Evolutionary conservation across 2,888 invertebrate genomes (phyloP).

Genomic region (Labia minor): DNA sequence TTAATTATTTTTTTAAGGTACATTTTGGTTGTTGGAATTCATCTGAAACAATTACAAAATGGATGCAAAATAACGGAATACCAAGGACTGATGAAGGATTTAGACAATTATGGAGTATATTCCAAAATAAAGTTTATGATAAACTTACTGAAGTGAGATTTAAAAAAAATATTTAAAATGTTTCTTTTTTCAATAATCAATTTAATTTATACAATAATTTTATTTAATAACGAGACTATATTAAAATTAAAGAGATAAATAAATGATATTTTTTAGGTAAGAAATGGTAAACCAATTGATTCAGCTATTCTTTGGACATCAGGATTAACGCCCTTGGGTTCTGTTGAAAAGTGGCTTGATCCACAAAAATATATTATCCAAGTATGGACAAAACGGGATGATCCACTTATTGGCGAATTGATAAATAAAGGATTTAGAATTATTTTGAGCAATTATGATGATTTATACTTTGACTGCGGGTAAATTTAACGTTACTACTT

Average conservation of each 20-base stretch:
- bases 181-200: no score
- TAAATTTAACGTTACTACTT: slow-evolving; percentile 19
- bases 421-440: slow-evolving; percentile 60
- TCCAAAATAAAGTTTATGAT: slow-evolving; percentile 27
- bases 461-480: slow-evolving; percentile 76
- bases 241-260: no score
- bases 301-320: slow-evolving; percentile 68
- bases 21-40: slow-evolving; percentile 63
- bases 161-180: not conserved
- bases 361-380: slow-evolving; percentile 70
- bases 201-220: no score
- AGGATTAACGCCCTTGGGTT: slow-evolving; percentile 54
- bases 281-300: slow-evolving; percentile 43
- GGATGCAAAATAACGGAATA: slow-evolving; percentile 29
- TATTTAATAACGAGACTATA: not conserved
- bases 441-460: slow-evolving; percentile 79
- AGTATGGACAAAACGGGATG: slow-evolving; percentile 63
- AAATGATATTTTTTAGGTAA: slow-evolving; percentile 24
- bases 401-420: slow-evolving; percentile 46
- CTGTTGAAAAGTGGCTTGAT: slow-evolving; percentile 54
- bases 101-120: slow-evolving; percentile 30
- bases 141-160: slow-evolving; percentile 18
- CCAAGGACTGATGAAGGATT: slow-evolving; percentile 36
- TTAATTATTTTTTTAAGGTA: slow-evolving; percentile 38
- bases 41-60: slow-evolving; percentile 46